Conservation (phyloP, 2,113 vertebrate genomes). For the Loxodonta africana region DNA sequence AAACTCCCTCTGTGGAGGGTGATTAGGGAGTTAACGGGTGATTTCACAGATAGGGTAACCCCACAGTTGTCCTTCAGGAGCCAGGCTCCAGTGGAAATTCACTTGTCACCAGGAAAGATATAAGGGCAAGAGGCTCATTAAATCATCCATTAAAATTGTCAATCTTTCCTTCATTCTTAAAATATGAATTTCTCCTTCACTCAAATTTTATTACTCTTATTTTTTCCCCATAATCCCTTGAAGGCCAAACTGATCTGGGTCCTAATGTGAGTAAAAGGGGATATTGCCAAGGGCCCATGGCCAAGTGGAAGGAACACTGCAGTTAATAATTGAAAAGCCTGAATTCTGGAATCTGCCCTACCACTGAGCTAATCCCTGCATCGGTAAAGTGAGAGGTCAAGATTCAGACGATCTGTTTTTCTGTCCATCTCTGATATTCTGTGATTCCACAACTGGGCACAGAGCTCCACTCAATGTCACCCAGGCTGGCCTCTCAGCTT, state of each 20-base stretch:
- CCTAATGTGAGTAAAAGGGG: background rate
- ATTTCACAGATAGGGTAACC: background rate
- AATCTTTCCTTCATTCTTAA: constrained; percentile 8
- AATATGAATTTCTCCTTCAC: background rate
- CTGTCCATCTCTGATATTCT: background rate
- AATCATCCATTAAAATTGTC: background rate
- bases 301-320: background rate
- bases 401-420: background rate
- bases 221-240: background rate
- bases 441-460: background rate
- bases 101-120: background rate
- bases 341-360: background rate
- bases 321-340: background rate
- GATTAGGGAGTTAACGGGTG: background rate
- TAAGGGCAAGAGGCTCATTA: background rate
- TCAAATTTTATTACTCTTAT: background rate
- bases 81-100: background rate
- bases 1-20: background rate
- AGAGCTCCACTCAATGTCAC: background rate
- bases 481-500: background rate
- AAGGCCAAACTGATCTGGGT: background rate
- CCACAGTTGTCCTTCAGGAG: background rate
- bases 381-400: background rate
- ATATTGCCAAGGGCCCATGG: background rate
- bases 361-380: background rate